Base-by-base conservation (phyloP, 2,113 vertebrate genomes). In the Datnioides undecimradiatus region DNA sequence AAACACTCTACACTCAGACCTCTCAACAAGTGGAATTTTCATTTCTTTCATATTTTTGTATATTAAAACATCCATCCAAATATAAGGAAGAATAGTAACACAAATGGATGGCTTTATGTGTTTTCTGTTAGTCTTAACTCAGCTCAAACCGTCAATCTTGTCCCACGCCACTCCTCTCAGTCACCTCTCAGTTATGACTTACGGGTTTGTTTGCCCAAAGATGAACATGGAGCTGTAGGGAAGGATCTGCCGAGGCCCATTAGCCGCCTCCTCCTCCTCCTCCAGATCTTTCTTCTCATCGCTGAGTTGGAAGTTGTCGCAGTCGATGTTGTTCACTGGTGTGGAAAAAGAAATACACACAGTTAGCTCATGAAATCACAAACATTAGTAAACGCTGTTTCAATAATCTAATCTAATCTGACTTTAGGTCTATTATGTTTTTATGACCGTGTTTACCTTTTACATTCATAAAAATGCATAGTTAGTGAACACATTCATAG, bases 201-300 rank as follows among this genome's bases (percentile, higher is more conserved):
- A 99, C 98, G 97, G 97, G 66, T 99, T 99, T 17, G 96, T 96
- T 80, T 96, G 96, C 3, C 98, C 96, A 4, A 99, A 95, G 88
- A 99, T 89, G 70, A 99, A 99, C 97, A 99, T 97, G 90, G 98
- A 99, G 70, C 97, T 99, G 93, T 98, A 97, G 8, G 98, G 97
- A 48, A 98, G 93, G 62, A 99, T 97, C 64, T 96, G 96, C 38
- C 96, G 95, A 6, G 97, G 96, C 16, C 96, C 93, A 0, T 94
- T 95, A 79, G 91, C 93, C 0, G 87, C 94, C 76, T 93, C 62
- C 4, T 96, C 96, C 4, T 96, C 96, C 2, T 96, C 96, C 49
- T 96, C 96, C 0, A 91, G 93, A 0, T 97, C 97, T 78, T 98
- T 99, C 95, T 97, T 99, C 89, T 97, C 97, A 66, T 97, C 97